Percentiles rank a stretch among this genome's conserved stretches.
These are phyloP conservation scores for Oriolus oriolus DNA, from an alignment of 2,113 vertebrate genomes.

Conservation along the genomic window DNA sequence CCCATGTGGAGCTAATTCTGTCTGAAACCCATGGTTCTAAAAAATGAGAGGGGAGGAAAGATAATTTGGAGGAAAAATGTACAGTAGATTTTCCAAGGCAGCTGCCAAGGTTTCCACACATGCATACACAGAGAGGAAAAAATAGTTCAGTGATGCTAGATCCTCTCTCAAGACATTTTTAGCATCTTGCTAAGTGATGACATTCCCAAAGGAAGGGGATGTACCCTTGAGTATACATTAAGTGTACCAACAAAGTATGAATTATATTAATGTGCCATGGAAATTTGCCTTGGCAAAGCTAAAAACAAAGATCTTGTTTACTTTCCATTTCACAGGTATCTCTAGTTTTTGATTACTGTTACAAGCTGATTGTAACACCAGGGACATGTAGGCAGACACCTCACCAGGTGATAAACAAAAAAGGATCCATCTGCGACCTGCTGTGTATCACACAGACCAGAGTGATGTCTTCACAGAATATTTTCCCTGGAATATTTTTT, in stretches of 20 bases:
- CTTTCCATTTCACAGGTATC: neutral
- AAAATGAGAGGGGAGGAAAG: neutral
- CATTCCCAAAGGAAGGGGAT: neutral
- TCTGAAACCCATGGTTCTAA: neutral
- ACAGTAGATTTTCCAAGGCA: neutral
- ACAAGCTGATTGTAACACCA: neutral
- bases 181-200: neutral
- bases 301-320: neutral
- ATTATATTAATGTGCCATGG: neutral
- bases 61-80: neutral
- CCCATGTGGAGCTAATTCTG: neutral
- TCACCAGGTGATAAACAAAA: neutral
- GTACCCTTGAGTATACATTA: neutral
- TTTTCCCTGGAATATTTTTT: neutral
- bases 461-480: neutral
- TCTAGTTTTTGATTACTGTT: neutral
- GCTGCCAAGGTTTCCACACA: neutral
- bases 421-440: neutral
- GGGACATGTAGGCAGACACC: neutral
- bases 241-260: neutral
- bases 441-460: accelerated
- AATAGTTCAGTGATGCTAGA: neutral
- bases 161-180: neutral
- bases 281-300: neutral
- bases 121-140: neutral